Base-by-base conservation (phyloP, 2,797 vertebrate genomes). In the Mormyrops boulengeri region DNA sequence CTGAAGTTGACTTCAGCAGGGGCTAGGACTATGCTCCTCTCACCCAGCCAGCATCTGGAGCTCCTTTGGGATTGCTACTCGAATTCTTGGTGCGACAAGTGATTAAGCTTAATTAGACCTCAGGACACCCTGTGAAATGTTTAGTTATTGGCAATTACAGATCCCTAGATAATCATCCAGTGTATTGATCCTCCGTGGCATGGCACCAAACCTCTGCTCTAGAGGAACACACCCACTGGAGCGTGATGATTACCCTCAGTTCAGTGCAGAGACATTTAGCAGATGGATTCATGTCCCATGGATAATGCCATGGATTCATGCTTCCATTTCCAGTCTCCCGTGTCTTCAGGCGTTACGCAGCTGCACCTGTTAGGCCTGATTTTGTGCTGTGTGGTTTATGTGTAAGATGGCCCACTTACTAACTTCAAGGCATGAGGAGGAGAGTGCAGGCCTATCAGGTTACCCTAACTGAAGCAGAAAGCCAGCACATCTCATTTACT, bases 81-180 rank as follows among this genome's bases (percentile, higher is more conserved):
- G 14, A 57, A 30, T 57, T 57, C 85, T 38, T 87, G 50, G 49
- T 57, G 50, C 52, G 6, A 53, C 80, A 84, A 50, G 50, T 84
- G n/a, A 84, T 84, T 55, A 30, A 86, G 22, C 26, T 52, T 86
- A 86, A 52, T 86, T 86, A 86, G 50, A 53, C 22, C 41, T 55
- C n/a, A 38, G 47, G 49, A 52, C 50, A 55, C 52, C 49, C 22
- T 57, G 30, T 55, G 22, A 55, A 34, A 34, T 87, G 50, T 53
- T 87, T 87, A 55, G 41, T 49, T 41, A 87, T 87, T 87, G 52
- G 52, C 26, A 87, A 53, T 55, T 87, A 87, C 8, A 53, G n/a
- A 87, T 49, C 52, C 17, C 26, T 53, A 52, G 50, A 55, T 55
- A 87, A 55, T 57, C 49, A 55, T 26, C 49, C 12, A 87, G 50